Percentiles rank a stretch among this genome's conserved stretches.
phyloP scores from a whole-genome alignment of 2,888 invertebrate genomes.

The Volucella inflata region DNA sequence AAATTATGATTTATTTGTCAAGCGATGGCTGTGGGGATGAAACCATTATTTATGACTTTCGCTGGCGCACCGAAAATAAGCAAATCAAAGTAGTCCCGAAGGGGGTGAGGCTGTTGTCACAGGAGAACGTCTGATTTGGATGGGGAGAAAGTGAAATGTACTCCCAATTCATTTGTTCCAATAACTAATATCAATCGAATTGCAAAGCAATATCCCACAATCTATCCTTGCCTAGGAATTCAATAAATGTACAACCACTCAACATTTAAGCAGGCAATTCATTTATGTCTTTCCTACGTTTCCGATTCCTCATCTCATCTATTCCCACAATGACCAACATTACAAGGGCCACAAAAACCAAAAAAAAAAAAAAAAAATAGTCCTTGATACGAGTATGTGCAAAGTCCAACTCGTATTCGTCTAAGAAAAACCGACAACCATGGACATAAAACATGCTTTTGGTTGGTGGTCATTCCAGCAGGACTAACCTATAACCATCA shows the following conservation, averaged over 20 bases:
- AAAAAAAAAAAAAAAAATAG: slow-evolving; percentile 22
- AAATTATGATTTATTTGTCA: slow-evolving; percentile 52
- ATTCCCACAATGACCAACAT: slow-evolving; percentile 46
- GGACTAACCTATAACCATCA: slow-evolving; percentile 9
- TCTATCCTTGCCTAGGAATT: background rate
- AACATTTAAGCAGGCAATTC: slow-evolving; percentile 17
- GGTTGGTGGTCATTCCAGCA: slow-evolving; percentile 7
- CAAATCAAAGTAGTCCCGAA: slow-evolving; percentile 2
- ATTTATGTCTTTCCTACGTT: slow-evolving; percentile 12
- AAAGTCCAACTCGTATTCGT: too few relatives aligned
- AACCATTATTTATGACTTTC: slow-evolving; percentile 32
- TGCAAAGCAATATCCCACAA: too few relatives aligned
- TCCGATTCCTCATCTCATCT: slow-evolving; percentile 39
- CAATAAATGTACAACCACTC: background rate
- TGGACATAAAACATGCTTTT: slow-evolving; percentile 40
- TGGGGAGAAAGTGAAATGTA: background rate
- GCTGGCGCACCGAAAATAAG: background rate
- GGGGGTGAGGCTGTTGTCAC: background rate
- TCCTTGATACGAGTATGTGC: slow-evolving; percentile 12
- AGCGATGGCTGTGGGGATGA: slow-evolving; percentile 9
- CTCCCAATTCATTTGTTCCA: too few relatives aligned
- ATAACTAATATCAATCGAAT: too few relatives aligned
- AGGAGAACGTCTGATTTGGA: background rate
- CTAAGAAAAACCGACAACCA: slow-evolving; percentile 24
- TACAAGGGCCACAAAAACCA: slow-evolving; percentile 15